Conservation (phyloP, 2,113 vertebrate species). For the Mus pahari region DNA sequence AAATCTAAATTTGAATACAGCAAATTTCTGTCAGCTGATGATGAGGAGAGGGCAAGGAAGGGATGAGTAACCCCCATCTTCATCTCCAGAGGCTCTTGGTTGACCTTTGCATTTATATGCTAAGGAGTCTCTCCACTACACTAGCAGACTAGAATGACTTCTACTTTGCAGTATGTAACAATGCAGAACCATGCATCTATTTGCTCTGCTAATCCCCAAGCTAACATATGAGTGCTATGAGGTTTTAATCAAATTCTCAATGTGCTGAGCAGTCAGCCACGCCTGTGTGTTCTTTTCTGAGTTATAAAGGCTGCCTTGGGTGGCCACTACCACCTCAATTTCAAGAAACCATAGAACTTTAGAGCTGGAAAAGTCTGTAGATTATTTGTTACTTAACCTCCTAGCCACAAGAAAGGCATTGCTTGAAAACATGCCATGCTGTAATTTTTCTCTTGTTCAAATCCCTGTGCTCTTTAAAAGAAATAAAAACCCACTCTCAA, state of each 20-base stretch:
- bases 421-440: not conserved
- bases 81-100: not conserved
- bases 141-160: not conserved
- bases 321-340: conserved; percentile 23
- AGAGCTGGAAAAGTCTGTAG: conserved; percentile 41
- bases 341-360: conserved; percentile 61
- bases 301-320: not conserved
- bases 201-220: conserved; percentile 68
- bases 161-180: not conserved
- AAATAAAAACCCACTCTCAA: conserved; percentile 38
- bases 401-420: conserved; percentile 31
- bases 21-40: not conserved
- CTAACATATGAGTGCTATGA: conserved; percentile 35
- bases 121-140: not conserved
- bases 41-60: not conserved
- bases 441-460: conserved; percentile 41
- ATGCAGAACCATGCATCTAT: conserved; percentile 36
- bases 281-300: not conserved
- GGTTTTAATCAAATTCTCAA: conserved; percentile 65
- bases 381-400: conserved; percentile 66
- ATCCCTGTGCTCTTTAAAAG: conserved; percentile 17
- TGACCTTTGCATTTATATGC: conserved; percentile 9
- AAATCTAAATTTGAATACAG: not conserved
- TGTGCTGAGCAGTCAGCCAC: not conserved
- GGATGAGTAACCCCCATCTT: fast-evolving